Conservation (phyloP, 2,888 invertebrate species). For the Drosophila kanekoi region DNA sequence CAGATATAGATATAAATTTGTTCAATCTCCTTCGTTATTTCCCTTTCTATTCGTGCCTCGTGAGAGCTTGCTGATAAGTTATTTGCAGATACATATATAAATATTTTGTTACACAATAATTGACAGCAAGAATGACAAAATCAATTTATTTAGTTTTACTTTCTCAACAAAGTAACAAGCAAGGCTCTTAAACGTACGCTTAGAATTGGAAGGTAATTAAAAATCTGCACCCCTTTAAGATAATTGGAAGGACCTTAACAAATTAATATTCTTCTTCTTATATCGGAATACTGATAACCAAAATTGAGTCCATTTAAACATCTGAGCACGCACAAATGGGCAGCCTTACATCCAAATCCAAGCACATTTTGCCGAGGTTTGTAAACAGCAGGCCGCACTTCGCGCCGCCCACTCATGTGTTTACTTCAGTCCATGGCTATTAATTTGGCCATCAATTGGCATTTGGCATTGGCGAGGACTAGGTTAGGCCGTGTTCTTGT, state of each 20-base stretch:
- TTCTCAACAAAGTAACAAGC: too few relatives aligned
- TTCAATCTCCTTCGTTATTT: too few relatives aligned
- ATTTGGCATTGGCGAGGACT: constrained; percentile 18
- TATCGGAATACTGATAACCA: not conserved
- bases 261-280: not conserved
- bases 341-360: not conserved
- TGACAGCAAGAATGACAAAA: too few relatives aligned
- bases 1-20: too few relatives aligned
- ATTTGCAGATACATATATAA: too few relatives aligned
- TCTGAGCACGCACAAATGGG: constrained; percentile 7
- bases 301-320: constrained; percentile 1
- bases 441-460: constrained; percentile 45
- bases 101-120: too few relatives aligned
- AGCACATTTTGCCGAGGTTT: not conserved
- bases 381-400: not conserved
- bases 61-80: too few relatives aligned
- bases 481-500: constrained; percentile 8
- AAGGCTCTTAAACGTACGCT: too few relatives aligned
- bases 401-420: not conserved
- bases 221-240: not conserved
- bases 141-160: too few relatives aligned
- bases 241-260: not conserved
- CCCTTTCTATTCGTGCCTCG: too few relatives aligned
- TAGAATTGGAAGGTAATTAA: not conserved
- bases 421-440: constrained; percentile 14